phyloP scores from a whole-genome alignment of 2,113 vertebrate species.

The Hiodon tergisus region DNA sequence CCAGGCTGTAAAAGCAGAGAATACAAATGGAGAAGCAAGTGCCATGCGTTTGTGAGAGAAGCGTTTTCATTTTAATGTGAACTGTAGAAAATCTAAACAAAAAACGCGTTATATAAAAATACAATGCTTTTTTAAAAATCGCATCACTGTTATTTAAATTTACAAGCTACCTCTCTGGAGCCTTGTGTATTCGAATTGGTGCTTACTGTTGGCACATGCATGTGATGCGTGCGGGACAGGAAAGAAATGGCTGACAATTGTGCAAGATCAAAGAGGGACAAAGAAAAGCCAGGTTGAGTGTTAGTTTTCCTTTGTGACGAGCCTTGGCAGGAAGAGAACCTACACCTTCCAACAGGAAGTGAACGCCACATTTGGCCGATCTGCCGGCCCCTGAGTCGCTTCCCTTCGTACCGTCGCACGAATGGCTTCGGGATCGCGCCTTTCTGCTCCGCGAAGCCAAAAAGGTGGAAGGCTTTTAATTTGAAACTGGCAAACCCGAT shows the following conservation, averaged over 20 bases:
- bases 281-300: not conserved
- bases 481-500: slow-evolving; percentile 14
- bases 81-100: no score
- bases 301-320: not conserved
- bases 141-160: not conserved
- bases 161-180: not conserved
- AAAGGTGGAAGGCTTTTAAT: slow-evolving; percentile 13
- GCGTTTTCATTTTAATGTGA: no score
- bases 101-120: no score
- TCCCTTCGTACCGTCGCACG: slow-evolving; percentile 20
- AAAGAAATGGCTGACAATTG: not conserved
- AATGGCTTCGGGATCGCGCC: not conserved
- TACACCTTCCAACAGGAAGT: slow-evolving; percentile 20
- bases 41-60: no score
- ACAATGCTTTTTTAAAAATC: not conserved
- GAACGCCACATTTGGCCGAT: slow-evolving; percentile 1
- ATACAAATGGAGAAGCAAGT: no score
- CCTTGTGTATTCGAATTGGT: slow-evolving; percentile 1
- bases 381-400: slow-evolving; percentile 21
- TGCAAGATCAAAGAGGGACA: not conserved
- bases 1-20: no score
- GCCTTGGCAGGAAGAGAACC: slow-evolving; percentile 13
- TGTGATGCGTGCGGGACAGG: slow-evolving; percentile 1
- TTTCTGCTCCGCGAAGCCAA: slow-evolving; percentile 11
- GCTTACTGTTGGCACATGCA: not conserved